These are phyloP conservation scores for Himalopsyche japonica DNA, from an alignment of 2,888 invertebrate genomes.

Conservation along the genomic window DNA sequence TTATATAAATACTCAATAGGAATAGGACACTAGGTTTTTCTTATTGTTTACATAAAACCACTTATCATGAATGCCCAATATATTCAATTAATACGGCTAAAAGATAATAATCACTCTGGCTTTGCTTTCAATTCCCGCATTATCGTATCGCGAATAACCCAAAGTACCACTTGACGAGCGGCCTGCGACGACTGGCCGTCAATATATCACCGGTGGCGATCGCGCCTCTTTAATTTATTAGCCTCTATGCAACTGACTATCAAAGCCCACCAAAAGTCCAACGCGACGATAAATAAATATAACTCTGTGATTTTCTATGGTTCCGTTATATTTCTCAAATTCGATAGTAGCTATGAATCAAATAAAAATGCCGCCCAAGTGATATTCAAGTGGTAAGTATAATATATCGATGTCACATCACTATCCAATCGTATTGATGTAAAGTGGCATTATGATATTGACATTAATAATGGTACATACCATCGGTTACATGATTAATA, in stretches of 20 bases:
- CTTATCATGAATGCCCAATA: not conserved
- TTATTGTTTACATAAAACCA: not conserved
- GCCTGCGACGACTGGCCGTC: conserved; percentile 11
- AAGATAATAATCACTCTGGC: not conserved
- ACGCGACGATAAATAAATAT: not conserved
- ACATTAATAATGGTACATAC: no score
- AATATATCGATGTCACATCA: no score
- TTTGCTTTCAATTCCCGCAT: not conserved
- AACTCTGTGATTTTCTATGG: no score
- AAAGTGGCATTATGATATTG: no score
- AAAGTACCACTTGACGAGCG: not conserved
- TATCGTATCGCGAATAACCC: not conserved
- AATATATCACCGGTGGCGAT: conserved; percentile 36
- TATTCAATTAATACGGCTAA: not conserved
- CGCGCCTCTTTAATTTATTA: conserved; percentile 31
- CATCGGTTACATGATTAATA: no score
- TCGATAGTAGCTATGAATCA: no score
- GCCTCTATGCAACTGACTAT: not conserved
- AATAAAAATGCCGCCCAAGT: no score
- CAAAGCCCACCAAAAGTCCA: not conserved
- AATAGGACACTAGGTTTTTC: not conserved
- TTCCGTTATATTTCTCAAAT: no score
- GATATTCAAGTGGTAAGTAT: no score
- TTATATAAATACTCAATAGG: no score
- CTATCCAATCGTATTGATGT: no score